Evolutionary conservation across 2,113 vertebrate species (phyloP).

Genomic region (Poicephalus gulielmi): DNA sequence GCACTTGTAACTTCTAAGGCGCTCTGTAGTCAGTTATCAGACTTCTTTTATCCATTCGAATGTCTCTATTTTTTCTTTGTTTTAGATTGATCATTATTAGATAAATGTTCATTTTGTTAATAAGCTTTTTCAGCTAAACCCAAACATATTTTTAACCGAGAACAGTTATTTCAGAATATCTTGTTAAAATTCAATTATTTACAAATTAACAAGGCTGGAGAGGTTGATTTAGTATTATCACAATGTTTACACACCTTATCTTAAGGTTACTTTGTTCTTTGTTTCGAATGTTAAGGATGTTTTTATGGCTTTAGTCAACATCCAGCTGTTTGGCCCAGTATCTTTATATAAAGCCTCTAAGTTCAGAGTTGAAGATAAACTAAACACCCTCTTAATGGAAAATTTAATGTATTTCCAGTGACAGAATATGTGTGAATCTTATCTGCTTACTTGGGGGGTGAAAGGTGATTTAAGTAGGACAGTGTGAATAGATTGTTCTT

Average conservation of each 20-base stretch:
- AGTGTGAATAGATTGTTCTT: not conserved
- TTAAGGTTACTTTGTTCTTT: not conserved
- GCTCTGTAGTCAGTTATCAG: not conserved
- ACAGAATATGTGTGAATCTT: not conserved
- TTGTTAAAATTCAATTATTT: not conserved
- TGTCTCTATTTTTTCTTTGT: not conserved
- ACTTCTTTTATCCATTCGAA: not conserved
- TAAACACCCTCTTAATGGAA: not conserved
- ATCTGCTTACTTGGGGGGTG: not conserved
- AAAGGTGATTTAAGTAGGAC: not conserved
- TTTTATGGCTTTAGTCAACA: not conserved
- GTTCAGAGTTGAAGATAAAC: not conserved
- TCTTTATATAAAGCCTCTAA: not conserved
- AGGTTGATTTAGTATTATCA: not conserved
- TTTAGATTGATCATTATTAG: not conserved
- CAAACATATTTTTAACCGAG: not conserved
- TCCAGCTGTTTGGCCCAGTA: not conserved
- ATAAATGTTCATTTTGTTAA: not conserved
- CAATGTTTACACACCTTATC: not conserved
- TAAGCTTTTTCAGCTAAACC: not conserved
- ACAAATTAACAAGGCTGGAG: not conserved
- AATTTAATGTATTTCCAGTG: not conserved
- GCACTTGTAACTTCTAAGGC: not conserved
- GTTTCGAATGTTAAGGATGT: not conserved
- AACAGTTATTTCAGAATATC: not conserved